Base-by-base conservation (phyloP, 92 coral and sea anemone genomes). In the Zoanthus sociatus region DNA sequence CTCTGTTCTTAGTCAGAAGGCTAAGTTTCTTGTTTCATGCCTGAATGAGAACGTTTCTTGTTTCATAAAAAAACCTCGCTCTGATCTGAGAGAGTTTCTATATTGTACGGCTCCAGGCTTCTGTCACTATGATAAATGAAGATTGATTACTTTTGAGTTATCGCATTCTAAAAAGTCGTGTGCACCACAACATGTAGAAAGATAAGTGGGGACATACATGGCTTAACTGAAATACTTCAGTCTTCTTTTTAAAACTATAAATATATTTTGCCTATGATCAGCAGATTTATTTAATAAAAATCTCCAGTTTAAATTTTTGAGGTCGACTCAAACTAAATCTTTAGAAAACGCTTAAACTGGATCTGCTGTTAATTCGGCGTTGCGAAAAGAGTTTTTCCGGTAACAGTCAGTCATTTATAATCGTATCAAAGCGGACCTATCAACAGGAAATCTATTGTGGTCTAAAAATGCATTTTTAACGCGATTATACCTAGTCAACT, bases 111-210 rank as follows among this genome's bases (percentile, higher is more conserved):
- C 69, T 58, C 45, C 84, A 14, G 83, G 7, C 70, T 32, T 78
- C 18, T 56, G 83, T 61, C 83, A 78, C 42, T 78, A 32, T 53
- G 83, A 78, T 78, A 31, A 78, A 63, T 78, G 45, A 78, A 78
- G 83, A 78, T 78, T 58, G 60, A 78, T 60, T 71, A 78, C 50
- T 78, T 58, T 46, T 63, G 51, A 18, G 51, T 78, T 58, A 78
- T 78, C 47, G 72, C 69, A 7, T 15, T 37, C 42, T 60, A 17
- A 58, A 63, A 18, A 60, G 55, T 33, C 10, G 31, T 78, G 20
- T 7, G 55, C 55, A 13, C 55, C 84, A 58, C 54, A 78, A 15
- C 5, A 78, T 33, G 15, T 15, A 68, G 20, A 60, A 55, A 14
- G 33, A 7, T 12, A 30, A n/a, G 30, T 18, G 30, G 45, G 0